These are phyloP conservation scores for Podiceps cristatus DNA, from an alignment of 2,113 vertebrate genomes.

Conservation along the genomic window DNA sequence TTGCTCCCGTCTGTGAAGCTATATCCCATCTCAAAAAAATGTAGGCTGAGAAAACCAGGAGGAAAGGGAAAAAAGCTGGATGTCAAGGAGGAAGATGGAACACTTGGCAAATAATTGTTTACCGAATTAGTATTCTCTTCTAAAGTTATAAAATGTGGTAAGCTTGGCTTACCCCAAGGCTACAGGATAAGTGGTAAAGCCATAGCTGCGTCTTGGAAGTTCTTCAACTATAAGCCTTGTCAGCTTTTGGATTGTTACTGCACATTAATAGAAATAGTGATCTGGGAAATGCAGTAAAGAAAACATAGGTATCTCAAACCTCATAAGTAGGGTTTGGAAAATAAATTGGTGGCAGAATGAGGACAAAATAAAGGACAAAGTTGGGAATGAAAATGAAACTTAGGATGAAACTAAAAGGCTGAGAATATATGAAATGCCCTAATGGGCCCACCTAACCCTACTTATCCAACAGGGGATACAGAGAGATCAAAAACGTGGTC, in stretches of 20 bases:
- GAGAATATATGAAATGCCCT: not conserved
- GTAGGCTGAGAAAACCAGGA: not conserved
- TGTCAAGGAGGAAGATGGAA: not conserved
- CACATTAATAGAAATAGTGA: not conserved
- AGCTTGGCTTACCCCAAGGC: not conserved
- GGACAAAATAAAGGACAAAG: constrained; percentile 17
- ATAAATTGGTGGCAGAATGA: constrained; percentile 32
- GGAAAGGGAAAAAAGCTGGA: not conserved
- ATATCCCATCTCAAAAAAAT: not conserved
- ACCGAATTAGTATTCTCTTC: not conserved
- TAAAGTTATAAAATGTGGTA: not conserved
- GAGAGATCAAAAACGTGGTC: not conserved
- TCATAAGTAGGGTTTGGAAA: not conserved
- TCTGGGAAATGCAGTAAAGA: not conserved
- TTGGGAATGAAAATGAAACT: not conserved
- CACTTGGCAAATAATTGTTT: not conserved
- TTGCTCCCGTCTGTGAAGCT: not conserved
- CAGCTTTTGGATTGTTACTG: not conserved
- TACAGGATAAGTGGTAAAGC: not conserved
- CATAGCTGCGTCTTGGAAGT: not conserved
- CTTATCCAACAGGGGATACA: not conserved
- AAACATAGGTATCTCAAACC: not conserved
- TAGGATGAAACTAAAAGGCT: not conserved
- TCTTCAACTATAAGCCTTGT: not conserved
- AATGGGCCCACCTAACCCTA: not conserved